Base-by-base conservation (phyloP, 1,140 invertebrate genomes). In the Monomorium pharaonis region DNA sequence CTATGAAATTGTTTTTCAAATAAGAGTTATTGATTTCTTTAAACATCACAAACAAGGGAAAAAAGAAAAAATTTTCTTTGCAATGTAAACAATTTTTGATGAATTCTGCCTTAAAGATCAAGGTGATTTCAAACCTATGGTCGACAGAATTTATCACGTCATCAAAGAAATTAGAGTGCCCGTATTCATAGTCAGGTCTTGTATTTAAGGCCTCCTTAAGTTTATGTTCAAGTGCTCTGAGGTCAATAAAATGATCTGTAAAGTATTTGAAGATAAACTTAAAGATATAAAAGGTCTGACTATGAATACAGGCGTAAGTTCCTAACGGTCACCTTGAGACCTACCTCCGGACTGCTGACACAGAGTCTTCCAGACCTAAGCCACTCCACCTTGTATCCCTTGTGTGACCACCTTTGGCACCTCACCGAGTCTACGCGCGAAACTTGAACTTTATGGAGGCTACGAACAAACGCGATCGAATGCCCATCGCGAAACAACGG, bases 381-480 rank as follows among this genome's bases (percentile, higher is more conserved):
- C 84, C 88, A 90, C 88, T 81, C 72, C 89, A 89, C 86, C 54
- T 89, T 86, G 88, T 86, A 90, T 89, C 65, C 72, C 67, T 80
- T 60, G 67, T 18, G 37, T 37, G 60, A 85, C 24, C 74, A 72
- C 51, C 87, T 88, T 69, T 88, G 16, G 74, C 81, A 72, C 74
- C 86, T 88, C 86, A 85, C 47, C 67, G 56, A 60, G 47, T 89
- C 75, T 89, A 85, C 84, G 65, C 70, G 74, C 69, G 47, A 56
- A 58, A 44, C 42, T 42, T 27, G 86, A 49, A 27, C 18, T n/a
- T 75, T 56, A 49, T 69, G 60, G 21, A 18, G 16, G 24, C 47
- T 27, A 62, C 7, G 47, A 12, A 49, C 14, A 33, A 51, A 18
- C 42, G 7, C 21, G 58, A 30, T 47, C 58, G 60, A 67, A 30